phyloP scores from a whole-genome alignment of 2,797 vertebrate genomes.

The Garrulus glandarius region DNA sequence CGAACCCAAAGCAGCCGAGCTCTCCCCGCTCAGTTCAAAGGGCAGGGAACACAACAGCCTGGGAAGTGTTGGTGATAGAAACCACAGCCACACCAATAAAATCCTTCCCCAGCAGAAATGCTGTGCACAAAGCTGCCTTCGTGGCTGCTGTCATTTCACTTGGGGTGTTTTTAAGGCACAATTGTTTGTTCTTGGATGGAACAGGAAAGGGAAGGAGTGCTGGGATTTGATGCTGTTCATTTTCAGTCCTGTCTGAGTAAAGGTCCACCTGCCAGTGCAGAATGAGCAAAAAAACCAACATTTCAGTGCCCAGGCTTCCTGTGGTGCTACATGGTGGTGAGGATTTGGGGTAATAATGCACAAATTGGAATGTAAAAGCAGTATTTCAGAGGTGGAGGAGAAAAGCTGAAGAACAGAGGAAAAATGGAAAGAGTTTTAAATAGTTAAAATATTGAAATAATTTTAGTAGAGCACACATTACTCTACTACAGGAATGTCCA shows the following conservation, averaged over 20 bases:
- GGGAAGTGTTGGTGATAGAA: neutral
- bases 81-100: neutral
- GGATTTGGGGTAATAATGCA: neutral
- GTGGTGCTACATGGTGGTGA: rapidly evolving
- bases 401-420: neutral
- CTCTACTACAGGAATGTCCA: neutral
- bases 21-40: neutral
- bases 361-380: neutral
- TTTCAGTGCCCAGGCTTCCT: neutral
- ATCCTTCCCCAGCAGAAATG: neutral
- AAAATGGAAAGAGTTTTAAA: neutral
- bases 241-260: neutral
- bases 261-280: neutral
- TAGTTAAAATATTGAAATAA: rapidly evolving
- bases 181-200: neutral
- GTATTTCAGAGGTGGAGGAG: neutral
- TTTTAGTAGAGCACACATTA: rapidly evolving
- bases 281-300: neutral
- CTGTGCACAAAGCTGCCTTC: neutral
- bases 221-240: neutral
- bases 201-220: neutral
- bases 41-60: neutral
- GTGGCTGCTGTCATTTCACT: neutral
- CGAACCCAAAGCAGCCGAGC: neutral
- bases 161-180: neutral